phyloP scores from a whole-genome alignment of 2,797 vertebrate species.

The Sus cebifrons region DNA sequence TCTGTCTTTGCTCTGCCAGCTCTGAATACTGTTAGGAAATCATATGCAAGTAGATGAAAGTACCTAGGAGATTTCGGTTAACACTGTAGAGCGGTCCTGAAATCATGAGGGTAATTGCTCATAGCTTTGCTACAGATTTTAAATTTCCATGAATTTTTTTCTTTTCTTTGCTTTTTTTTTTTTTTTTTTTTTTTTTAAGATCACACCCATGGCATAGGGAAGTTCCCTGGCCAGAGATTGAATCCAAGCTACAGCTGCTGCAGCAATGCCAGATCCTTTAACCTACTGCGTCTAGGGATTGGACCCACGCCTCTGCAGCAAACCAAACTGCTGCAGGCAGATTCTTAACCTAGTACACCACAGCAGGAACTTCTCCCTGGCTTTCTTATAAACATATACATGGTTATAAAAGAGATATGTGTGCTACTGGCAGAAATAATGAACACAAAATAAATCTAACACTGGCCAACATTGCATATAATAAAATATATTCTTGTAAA shows the following conservation, averaged over 20 bases:
- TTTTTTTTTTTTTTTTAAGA: no score
- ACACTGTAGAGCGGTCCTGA: background rate
- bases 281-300: no score
- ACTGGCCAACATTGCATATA: background rate
- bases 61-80: background rate
- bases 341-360: no score
- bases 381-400: constrained; percentile 53
- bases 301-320: no score
- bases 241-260: no score
- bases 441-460: constrained; percentile 6
- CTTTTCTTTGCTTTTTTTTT: no score
- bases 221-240: no score
- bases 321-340: no score
- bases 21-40: background rate
- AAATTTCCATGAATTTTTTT: background rate
- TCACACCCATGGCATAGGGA: no score
- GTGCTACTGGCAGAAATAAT: constrained; percentile 18
- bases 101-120: background rate
- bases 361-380: no score
- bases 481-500: constrained; percentile 24
- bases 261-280: no score
- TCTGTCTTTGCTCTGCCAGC: constrained; percentile 18
- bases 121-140: constrained; percentile 21
- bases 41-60: background rate
- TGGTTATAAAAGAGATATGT: constrained; percentile 20